These are phyloP conservation scores for Drosophila niveifrons DNA, from an alignment of 2,888 invertebrate species.

Conservation along the genomic window DNA sequence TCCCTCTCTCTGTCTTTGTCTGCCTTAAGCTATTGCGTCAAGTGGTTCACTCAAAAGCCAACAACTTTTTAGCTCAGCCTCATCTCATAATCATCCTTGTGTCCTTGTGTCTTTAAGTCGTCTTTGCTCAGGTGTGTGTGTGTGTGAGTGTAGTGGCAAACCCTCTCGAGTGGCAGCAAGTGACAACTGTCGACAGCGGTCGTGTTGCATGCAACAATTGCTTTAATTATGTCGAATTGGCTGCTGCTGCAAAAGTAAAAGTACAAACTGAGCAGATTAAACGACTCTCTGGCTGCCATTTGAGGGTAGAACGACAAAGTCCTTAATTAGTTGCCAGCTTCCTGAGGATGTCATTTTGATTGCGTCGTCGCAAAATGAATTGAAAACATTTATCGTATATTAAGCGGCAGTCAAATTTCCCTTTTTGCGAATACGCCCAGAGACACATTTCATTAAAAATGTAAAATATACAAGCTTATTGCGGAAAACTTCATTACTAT, in stretches of 20 bases:
- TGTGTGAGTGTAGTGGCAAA: background rate
- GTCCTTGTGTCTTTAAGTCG: slow-evolving; percentile 36
- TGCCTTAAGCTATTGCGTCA: background rate
- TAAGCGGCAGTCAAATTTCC: background rate
- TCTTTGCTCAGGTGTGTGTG: slow-evolving; percentile 16
- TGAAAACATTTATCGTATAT: background rate
- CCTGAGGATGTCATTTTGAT: background rate
- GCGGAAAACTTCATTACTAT: no score
- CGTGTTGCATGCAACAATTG: slow-evolving; percentile 41
- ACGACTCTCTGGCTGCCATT: slow-evolving; percentile 20
- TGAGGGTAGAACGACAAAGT: slow-evolving; percentile 29
- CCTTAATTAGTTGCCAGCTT: slow-evolving; percentile 41
- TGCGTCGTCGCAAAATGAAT: slow-evolving; percentile 3
- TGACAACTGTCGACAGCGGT: slow-evolving; percentile 47
- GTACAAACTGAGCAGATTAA: slow-evolving; percentile 8
- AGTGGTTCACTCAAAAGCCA: slow-evolving; percentile 25
- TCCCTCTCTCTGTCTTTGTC: background rate
- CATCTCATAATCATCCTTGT: slow-evolving; percentile 26
- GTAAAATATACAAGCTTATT: background rate
- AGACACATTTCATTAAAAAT: background rate
- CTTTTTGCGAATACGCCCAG: background rate
- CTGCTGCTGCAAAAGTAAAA: slow-evolving; percentile 4
- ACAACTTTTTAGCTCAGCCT: slow-evolving; percentile 22
- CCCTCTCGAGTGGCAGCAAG: slow-evolving; percentile 32
- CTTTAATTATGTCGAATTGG: slow-evolving; percentile 58